Base-by-base conservation (phyloP, 2,113 vertebrate genomes). In the Lepisosteus osseus region DNA sequence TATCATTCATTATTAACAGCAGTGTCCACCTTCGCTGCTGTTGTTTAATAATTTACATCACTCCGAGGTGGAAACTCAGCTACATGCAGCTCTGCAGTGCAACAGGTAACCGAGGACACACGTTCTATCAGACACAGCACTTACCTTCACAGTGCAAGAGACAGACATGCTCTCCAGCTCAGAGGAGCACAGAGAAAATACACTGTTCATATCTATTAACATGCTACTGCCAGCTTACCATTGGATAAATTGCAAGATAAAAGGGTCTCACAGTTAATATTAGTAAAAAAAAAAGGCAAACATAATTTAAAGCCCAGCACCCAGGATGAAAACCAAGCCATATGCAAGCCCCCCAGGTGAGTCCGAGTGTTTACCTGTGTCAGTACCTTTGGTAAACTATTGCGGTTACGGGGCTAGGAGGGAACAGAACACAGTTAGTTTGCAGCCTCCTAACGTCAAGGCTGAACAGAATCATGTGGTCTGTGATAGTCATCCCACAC, bases 311-410 rank as follows among this genome's bases (percentile, higher is more conserved):
- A 42, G 3, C 55, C 70, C 70, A 11, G 7, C 3, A 66, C 43
- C 13, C 13, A 47, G 12, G 8, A 13, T 5, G 5, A 64, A 11
- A n/a, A 56, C 54, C 68, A 9, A 8, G 6, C 17, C 40, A 54
- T 54, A 55, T 9, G 2, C 69, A 1, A 73, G 71, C 71, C 55
- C 29, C 63, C 66, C 72, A 69, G 17, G 9, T 15, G 9, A 56
- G 11, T 59, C 73, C 40, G 40, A 63, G 54, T 71, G 64, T 79
- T 77, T 79, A 75, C 79, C 80, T 85, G 71, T 71, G 77, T 69
- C 70, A 81, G 82, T 81, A 71, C 78, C 76, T 2, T 0, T 74
- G 78, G 74, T 51, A 81, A 82, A 70, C 67, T 81, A 75, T 70
- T 79, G 63, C 71, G 75, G 68, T 68, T 74, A 84, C 74, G 6